Evolutionary conservation across 2,797 vertebrate genomes (phyloP).

Genomic region (Merluccius polli): DNA sequence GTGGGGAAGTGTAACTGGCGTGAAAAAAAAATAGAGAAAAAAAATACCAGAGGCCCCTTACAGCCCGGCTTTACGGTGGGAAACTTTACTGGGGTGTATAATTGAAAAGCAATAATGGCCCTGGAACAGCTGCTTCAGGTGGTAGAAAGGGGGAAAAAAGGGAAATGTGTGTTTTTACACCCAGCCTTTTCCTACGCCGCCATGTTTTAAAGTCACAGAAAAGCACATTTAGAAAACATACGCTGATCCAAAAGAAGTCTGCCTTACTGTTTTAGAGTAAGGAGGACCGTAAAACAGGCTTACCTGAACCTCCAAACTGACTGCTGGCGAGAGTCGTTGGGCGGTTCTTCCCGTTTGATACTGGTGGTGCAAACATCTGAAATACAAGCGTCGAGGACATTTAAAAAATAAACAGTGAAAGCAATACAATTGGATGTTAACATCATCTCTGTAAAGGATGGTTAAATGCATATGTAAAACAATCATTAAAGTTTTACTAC

Average conservation of each 20-base stretch:
- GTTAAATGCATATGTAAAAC: constrained; percentile 13
- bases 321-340: constrained; percentile 82
- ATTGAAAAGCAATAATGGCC: constrained; percentile 15
- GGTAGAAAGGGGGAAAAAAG: constrained; percentile 17
- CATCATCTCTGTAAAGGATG: constrained; percentile 13
- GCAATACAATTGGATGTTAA: neutral
- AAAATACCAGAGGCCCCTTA: constrained; percentile 7
- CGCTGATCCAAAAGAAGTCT: neutral
- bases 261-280: too few relatives aligned
- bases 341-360: constrained; percentile 89
- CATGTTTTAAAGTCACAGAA: neutral
- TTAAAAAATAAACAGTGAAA: neutral
- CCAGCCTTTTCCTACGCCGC: neutral
- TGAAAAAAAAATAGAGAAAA: neutral
- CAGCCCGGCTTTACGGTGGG: constrained; percentile 16
- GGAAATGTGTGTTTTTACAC: neutral
- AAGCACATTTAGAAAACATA: neutral
- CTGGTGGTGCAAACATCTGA: constrained; percentile 94
- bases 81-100: constrained; percentile 6
- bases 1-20: neutral
- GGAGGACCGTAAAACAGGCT: constrained; percentile 30
- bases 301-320: constrained; percentile 91
- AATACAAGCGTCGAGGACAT: constrained; percentile 42
- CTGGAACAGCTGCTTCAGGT: constrained; percentile 9
- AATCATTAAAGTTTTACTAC: neutral